A percentile compares a stretch with the other conserved stretches of the same genome.
These are phyloP conservation scores for Orcinus orca DNA, from an alignment of 2,113 vertebrate genomes.

Conservation along the genomic window DNA sequence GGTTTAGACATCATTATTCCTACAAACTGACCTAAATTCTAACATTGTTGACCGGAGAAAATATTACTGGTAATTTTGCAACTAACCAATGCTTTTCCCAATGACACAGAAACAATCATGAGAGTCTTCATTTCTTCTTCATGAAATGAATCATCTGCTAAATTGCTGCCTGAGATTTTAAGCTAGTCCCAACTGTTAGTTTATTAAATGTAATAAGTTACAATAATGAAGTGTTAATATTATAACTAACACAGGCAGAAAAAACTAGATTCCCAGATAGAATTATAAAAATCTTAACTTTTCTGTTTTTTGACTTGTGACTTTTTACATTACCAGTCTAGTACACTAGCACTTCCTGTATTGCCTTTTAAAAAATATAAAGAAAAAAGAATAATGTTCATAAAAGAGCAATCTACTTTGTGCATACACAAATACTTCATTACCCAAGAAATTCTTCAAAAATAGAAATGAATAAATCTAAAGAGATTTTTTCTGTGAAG, in stretches of 20 bases:
- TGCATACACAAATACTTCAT: background rate
- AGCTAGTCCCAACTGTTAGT: constrained; percentile 48
- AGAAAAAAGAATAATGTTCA: background rate
- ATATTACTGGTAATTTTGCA: background rate
- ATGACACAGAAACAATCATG: background rate
- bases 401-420: background rate
- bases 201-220: constrained; percentile 76
- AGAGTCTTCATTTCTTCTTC: background rate
- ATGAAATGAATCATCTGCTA: constrained; percentile 43
- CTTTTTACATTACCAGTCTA: constrained; percentile 56
- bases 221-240: constrained; percentile 63
- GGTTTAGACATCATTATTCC: background rate
- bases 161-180: constrained; percentile 47
- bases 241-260: constrained; percentile 44
- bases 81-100: background rate
- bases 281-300: constrained; percentile 64
- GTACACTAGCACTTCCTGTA: background rate
- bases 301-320: constrained; percentile 66
- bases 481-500: background rate
- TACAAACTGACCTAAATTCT: background rate
- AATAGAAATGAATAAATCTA: background rate
- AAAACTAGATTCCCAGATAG: constrained; percentile 45
- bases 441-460: background rate
- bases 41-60: background rate
- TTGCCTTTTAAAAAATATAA: constrained; percentile 10